phyloP scores from a whole-genome alignment of 2,888 invertebrate species.

The Caenorhabditis sp. region DNA sequence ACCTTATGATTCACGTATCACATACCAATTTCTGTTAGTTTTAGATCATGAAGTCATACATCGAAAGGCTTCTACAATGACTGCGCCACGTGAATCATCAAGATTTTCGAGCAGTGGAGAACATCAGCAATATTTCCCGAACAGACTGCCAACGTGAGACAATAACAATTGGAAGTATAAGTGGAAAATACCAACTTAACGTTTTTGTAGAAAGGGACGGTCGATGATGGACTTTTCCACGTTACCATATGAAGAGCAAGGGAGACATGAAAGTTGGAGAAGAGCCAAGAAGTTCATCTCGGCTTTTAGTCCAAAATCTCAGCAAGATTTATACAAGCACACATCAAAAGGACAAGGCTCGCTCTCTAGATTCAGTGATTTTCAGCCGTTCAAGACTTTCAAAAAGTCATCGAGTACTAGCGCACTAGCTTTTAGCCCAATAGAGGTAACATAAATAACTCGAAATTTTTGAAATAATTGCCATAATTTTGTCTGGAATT shows the following conservation, averaged over 20 bases:
- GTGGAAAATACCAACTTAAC: not conserved
- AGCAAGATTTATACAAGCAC: conserved; percentile 60
- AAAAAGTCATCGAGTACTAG: conserved; percentile 68
- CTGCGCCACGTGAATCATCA: conserved; percentile 37
- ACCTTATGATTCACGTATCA: conserved; percentile 21
- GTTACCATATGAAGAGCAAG: conserved; percentile 49
- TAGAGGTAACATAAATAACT: conserved; percentile 18
- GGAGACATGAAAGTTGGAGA: conserved; percentile 67
- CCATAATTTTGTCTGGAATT: conserved; percentile 19
- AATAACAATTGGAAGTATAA: not conserved
- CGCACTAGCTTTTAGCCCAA: conserved; percentile 53
- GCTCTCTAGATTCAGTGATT: not conserved
- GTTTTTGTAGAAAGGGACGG: conserved; percentile 57
- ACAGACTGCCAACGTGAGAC: conserved; percentile 28
- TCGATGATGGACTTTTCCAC: conserved; percentile 69
- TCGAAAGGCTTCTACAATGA: conserved; percentile 59
- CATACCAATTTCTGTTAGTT: conserved; percentile 2
- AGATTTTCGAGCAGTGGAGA: conserved; percentile 46
- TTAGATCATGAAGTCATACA: conserved; percentile 55
- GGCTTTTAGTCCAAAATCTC: conserved; percentile 70
- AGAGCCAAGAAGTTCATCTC: conserved; percentile 71
- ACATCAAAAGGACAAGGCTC: conserved; percentile 13
- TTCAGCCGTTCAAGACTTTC: conserved; percentile 25
- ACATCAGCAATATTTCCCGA: conserved; percentile 32
- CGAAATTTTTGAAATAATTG: not conserved